Evolutionary conservation across 2,113 vertebrate species (phyloP).

Genomic region (Erythrolamprus reginae): DNA sequence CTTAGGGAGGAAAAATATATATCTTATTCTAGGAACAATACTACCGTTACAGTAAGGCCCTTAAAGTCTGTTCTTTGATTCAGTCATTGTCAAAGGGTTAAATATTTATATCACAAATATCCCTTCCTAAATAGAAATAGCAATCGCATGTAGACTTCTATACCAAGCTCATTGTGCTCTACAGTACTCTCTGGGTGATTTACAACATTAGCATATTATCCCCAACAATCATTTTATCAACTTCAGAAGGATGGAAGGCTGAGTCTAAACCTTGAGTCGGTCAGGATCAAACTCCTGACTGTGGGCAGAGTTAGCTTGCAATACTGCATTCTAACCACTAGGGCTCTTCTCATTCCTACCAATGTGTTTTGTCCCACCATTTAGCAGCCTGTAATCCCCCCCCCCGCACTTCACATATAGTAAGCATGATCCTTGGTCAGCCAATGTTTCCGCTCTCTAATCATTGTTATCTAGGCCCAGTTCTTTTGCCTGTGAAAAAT

Average conservation of each 20-base stretch:
- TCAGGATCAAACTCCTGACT: not conserved
- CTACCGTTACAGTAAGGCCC: not conserved
- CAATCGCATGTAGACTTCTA: no score
- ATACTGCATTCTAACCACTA: not conserved
- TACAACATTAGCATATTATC: not conserved
- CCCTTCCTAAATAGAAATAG: not conserved
- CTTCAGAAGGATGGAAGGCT: not conserved
- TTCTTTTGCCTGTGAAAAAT: not conserved
- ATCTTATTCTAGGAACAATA: no score
- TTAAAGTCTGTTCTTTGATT: not conserved
- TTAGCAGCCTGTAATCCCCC: not conserved
- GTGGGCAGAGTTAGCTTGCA: no score
- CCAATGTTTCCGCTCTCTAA: not conserved
- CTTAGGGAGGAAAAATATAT: no score
- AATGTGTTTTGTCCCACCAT: not conserved
- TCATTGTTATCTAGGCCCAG: not conserved
- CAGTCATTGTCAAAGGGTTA: not conserved
- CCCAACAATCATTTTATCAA: not conserved
- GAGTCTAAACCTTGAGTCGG: not conserved
- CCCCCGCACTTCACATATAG: not conserved
- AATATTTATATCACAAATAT: not conserved
- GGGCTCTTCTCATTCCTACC: not conserved
- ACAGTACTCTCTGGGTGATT: no score
- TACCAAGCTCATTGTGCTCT: no score
- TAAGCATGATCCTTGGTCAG: not conserved